Evolutionary conservation across 1,140 invertebrate species (phyloP).

Genomic region (Triops longicaudatus): DNA sequence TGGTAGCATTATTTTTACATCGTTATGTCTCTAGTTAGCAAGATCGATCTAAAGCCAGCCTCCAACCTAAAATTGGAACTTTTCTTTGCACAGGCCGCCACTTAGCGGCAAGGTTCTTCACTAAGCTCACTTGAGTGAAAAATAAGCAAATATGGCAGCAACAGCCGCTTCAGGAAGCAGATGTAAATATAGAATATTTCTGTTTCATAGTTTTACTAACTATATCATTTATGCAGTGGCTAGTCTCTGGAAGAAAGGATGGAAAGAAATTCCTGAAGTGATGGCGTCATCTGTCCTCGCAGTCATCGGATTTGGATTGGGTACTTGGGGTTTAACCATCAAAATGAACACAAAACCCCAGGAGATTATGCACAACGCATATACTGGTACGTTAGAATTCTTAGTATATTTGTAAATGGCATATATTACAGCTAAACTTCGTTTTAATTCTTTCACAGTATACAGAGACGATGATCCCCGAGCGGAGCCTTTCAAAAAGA

Average conservation of each 20-base stretch:
- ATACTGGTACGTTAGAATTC: background rate
- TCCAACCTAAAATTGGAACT: too few species aligned
- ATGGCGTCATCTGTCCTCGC: constrained; percentile 45
- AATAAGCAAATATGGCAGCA: background rate
- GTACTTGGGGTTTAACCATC: background rate
- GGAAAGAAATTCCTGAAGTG: constrained; percentile 59
- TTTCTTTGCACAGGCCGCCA: background rate
- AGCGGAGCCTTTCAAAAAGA: constrained; percentile 20
- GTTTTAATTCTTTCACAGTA: constrained; percentile 20
- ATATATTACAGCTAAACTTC: background rate
- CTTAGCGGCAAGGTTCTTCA: background rate
- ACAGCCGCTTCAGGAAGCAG: background rate
- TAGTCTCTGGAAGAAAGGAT: constrained; percentile 45
- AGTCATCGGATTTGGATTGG: constrained; percentile 33
- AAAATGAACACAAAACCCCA: background rate
- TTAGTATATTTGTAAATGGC: background rate
- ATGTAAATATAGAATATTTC: background rate
- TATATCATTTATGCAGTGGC: constrained; percentile 24
- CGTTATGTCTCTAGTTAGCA: too few species aligned
- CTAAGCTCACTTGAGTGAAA: background rate
- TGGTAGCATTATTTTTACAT: too few species aligned
- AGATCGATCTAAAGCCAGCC: too few species aligned
- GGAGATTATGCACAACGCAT: background rate
- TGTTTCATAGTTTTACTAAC: background rate
- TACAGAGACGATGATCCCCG: constrained; percentile 27